Evolutionary conservation across 2,797 vertebrate species (phyloP).

Genomic region (Gallinago nigripennis): DNA sequence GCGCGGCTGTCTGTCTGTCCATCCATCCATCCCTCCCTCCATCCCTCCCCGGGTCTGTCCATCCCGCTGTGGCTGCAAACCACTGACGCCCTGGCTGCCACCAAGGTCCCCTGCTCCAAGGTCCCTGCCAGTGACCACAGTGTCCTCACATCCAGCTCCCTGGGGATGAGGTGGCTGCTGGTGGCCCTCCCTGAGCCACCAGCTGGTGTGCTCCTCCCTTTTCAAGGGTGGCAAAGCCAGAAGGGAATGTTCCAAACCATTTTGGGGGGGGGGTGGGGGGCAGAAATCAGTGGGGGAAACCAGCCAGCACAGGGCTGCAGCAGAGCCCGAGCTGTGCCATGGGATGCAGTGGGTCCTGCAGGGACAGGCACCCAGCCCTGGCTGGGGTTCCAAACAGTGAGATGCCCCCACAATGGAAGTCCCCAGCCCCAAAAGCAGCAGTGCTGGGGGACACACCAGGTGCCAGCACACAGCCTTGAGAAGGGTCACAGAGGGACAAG

Average conservation of each 20-base stretch:
- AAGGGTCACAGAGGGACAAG: neutral
- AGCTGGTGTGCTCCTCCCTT: rapidly evolving
- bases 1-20: neutral
- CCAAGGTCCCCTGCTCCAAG: neutral
- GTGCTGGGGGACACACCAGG: rapidly evolving
- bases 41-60: neutral
- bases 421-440: neutral
- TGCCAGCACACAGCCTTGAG: neutral
- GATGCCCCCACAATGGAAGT: rapidly evolving
- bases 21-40: neutral
- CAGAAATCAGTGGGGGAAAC: neutral
- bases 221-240: neutral
- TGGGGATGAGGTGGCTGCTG: neutral
- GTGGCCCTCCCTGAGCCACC: neutral
- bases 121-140: neutral
- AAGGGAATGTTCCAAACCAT: neutral
- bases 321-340: neutral
- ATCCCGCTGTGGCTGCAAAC: neutral
- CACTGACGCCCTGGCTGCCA: neutral
- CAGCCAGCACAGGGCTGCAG: rapidly evolving
- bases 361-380: neutral
- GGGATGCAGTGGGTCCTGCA: neutral
- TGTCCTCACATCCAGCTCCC: neutral
- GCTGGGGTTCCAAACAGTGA: rapidly evolving
- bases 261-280: neutral